Evolutionary conservation across 2,113 vertebrate genomes (phyloP), one percentile per base, ranked within the genome.

Genomic region (Clarias magur): DNA sequence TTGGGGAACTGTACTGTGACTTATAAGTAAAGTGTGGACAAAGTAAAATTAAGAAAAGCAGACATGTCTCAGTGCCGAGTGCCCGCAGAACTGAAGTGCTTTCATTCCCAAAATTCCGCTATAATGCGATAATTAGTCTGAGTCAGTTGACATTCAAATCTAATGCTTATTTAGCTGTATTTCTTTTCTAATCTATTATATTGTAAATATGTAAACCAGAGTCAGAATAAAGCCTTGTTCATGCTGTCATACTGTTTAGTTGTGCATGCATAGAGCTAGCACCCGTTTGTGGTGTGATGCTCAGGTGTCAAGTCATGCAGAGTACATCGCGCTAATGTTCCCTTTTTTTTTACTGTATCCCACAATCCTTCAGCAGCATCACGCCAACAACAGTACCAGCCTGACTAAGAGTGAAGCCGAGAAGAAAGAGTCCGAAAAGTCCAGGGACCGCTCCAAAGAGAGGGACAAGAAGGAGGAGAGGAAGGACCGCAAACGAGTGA

Each of bases 381-480:
- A 97, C 94, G 94, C 96, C 95, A 97, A 96, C 95, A 96, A 97
- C 93, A 96, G 93, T 94, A 93, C 95, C 94, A 93, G 94, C 94
- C 92, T 95, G 93, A 96, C 96, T 95, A 97, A 97, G 95, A 97
- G 96, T 94, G 97, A 97, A 94, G 93, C 95, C 92, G 97, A 97
- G 90, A 97, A 96, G 96, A 97, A 97, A 96, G 96, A 97, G 88
- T 93, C 96, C 93, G 97, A 97, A 92, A 97, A 97, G 92, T 95
- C 96, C 89, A 96, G 96, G 93, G 96, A 96, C 93, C 96, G 96
- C 93, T 97, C 96, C 93, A 95, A 96, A 95, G 96, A 97, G 93
- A 96, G 96, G 95, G 97, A 97, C 93, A 97, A 96, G 95, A 97
- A 97, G 92, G 96, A 97, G 91, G 97, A 97, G 89, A 96, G 96